Conservation (phyloP, 2,888 invertebrate species). For the Epinotia bilunana region DNA sequence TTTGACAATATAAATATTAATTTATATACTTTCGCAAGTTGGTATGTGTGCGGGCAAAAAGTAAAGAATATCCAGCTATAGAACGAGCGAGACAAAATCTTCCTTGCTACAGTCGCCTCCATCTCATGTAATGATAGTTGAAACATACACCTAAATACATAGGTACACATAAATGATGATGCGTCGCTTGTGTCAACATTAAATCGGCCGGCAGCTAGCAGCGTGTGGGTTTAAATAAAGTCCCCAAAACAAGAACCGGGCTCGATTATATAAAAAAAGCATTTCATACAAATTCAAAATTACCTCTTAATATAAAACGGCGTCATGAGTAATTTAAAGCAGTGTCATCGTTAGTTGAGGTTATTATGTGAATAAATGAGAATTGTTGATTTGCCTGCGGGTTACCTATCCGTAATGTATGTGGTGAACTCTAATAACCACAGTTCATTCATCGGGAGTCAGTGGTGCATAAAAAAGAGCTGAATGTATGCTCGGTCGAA, state of each 20-base stretch:
- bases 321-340: neutral
- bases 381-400: slow-evolving; percentile 37
- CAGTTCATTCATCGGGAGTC: slow-evolving; percentile 73
- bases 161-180: no score
- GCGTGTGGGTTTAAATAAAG: neutral
- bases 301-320: neutral
- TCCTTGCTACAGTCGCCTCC: neutral
- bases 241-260: slow-evolving; percentile 1
- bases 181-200: slow-evolving; percentile 5
- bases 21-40: no score
- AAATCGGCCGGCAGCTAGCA: neutral
- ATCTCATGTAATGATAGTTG: neutral
- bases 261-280: slow-evolving; percentile 1
- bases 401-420: slow-evolving; percentile 47
- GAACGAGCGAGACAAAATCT: no score
- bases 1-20: no score
- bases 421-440: slow-evolving; percentile 66
- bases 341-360: neutral
- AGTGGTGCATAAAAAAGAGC: slow-evolving; percentile 74
- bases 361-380: slow-evolving; percentile 11
- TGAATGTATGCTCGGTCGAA: slow-evolving; percentile 74
- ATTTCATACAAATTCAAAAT: neutral
- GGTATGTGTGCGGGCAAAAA: no score
- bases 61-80: no score
- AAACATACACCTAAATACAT: no score